Conservation (phyloP, 1,140 invertebrate genomes). For the Zaprionus tsacasi region DNA sequence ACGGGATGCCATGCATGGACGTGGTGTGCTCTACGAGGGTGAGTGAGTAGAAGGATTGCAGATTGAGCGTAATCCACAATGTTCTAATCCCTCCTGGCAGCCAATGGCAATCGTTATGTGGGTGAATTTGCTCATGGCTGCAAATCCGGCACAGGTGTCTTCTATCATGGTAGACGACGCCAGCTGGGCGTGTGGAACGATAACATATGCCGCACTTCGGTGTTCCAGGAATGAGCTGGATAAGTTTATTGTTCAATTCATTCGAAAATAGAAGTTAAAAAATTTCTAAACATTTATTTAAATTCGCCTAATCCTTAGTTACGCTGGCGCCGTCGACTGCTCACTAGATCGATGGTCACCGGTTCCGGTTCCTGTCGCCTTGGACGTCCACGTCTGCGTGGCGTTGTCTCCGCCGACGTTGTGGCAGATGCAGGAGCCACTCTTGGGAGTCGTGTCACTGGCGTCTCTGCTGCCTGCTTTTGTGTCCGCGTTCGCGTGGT, state of each 20-base stretch:
- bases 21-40: slow-evolving; percentile 81
- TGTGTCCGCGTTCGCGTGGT: slow-evolving; percentile 8
- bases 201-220: slow-evolving; percentile 43
- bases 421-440: background rate
- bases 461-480: slow-evolving; percentile 24
- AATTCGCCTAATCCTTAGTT: slow-evolving; percentile 30
- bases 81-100: slow-evolving; percentile 49
- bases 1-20: slow-evolving; percentile 81
- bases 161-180: slow-evolving; percentile 85
- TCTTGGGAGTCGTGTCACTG: slow-evolving; percentile 4
- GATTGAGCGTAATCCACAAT: background rate
- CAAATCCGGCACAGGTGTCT: slow-evolving; percentile 86
- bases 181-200: slow-evolving; percentile 86
- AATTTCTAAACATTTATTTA: background rate
- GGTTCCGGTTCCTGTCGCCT: slow-evolving; percentile 10
- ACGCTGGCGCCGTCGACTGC: slow-evolving; percentile 39
- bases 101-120: slow-evolving; percentile 87
- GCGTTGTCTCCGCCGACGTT: background rate
- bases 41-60: slow-evolving; percentile 18
- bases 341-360: background rate
- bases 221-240: slow-evolving; percentile 34
- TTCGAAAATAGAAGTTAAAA: no score
- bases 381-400: slow-evolving; percentile 1
- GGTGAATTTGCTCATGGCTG: slow-evolving; percentile 85
- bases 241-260: background rate